phyloP scores from a whole-genome alignment of 2,797 vertebrate genomes.

The Lepus oiostolus region DNA sequence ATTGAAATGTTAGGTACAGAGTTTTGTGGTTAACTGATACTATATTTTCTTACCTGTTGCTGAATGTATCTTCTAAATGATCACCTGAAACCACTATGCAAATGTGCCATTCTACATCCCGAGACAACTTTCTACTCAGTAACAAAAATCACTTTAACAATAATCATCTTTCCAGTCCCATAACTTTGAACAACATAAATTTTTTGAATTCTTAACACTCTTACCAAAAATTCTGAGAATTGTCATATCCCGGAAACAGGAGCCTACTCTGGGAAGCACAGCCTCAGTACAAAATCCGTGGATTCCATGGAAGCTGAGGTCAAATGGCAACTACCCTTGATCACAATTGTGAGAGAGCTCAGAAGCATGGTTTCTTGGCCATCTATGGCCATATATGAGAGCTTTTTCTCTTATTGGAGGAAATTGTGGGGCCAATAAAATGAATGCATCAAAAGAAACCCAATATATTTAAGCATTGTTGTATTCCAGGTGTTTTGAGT shows the following conservation, averaged over 20 bases:
- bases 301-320: background rate
- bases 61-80: background rate
- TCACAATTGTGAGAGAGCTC: background rate
- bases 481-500: background rate
- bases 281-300: background rate
- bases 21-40: background rate
- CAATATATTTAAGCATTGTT: background rate
- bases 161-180: background rate
- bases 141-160: background rate
- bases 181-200: background rate
- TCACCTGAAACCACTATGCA: background rate
- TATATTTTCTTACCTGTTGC: background rate
- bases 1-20: background rate
- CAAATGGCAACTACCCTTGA: background rate
- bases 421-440: background rate
- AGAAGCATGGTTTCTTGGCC: background rate
- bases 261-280: background rate
- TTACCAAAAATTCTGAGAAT: background rate
- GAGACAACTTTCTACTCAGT: background rate
- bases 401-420: background rate
- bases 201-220: conserved; percentile 28
- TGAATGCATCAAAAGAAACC: background rate
- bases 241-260: background rate
- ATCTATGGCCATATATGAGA: background rate
- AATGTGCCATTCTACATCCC: background rate